Percentiles rank a stretch among this genome's conserved stretches.
Evolutionary conservation across 2,888 invertebrate genomes (phyloP).

Genomic region (Ophion obscuratus): DNA sequence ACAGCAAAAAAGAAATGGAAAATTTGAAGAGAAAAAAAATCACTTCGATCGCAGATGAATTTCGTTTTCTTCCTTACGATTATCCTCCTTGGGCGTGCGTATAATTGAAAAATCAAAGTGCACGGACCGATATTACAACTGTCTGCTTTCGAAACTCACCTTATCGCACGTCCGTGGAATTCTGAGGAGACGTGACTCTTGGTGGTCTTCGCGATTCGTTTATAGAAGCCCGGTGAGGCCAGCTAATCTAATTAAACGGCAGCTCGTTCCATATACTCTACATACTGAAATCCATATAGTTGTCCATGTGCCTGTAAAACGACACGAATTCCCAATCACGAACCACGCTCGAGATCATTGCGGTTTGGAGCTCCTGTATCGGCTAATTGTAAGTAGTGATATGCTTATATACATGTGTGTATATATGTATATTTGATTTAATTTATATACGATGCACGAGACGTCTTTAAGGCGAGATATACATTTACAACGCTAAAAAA

Average conservation of each 20-base stretch:
- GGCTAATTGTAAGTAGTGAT: background rate
- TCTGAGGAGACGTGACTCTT: conserved; percentile 77
- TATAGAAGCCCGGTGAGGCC: conserved; percentile 79
- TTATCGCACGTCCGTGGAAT: conserved; percentile 74
- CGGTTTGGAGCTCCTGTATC: background rate
- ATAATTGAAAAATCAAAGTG: conserved; percentile 19
- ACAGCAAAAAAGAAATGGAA: background rate
- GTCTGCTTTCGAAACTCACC: conserved; percentile 70
- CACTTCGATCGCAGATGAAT: conserved; percentile 6
- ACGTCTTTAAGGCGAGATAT: background rate
- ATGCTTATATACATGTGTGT: background rate
- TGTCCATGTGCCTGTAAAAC: background rate
- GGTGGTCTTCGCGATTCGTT: conserved; percentile 81
- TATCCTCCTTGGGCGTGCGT: conserved; percentile 7
- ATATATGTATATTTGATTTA: background rate
- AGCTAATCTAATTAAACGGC: conserved; percentile 78
- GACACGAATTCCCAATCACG: conserved; percentile 34
- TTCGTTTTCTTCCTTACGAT: background rate
- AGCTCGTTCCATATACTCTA: conserved; percentile 54
- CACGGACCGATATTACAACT: conserved; percentile 29
- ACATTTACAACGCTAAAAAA: no score
- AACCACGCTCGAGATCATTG: conserved; percentile 23
- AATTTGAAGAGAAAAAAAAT: background rate
- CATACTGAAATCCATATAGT: conserved; percentile 15
- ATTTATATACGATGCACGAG: background rate